A percentile compares a stretch with the other conserved stretches of the same genome.
phyloP scores from a whole-genome alignment of 2,888 invertebrate genomes.

The Rotaria macrura region DNA sequence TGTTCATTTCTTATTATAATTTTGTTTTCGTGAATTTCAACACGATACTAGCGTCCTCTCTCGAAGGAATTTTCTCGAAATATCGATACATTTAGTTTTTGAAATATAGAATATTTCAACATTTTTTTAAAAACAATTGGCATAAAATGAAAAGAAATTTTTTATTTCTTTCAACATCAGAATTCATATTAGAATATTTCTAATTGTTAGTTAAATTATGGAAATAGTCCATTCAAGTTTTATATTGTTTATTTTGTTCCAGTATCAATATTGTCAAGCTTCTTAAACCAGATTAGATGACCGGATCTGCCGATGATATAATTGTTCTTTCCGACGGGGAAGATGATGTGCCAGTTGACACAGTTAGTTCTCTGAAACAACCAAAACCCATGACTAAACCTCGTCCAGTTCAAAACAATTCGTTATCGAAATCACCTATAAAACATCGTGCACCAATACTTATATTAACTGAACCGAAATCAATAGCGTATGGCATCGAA shows the following conservation, averaged over 20 bases:
- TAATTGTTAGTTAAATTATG: not conserved
- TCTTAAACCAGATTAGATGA: not conserved
- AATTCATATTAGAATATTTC: not conserved
- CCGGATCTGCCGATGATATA: not conserved
- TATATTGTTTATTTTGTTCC: not conserved
- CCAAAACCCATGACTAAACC: not conserved
- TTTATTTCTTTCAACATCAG: not conserved
- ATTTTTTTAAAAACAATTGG: not conserved
- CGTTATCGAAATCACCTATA: not conserved
- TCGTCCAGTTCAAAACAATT: not conserved
- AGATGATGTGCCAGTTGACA: not conserved
- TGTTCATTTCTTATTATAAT: too few relatives aligned
- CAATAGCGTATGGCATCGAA: not conserved
- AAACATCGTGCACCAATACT: not conserved
- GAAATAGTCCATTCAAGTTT: not conserved
- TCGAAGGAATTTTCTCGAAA: not conserved
- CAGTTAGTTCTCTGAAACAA: not conserved
- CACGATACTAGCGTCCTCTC: not conserved
- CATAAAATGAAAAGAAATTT: not conserved
- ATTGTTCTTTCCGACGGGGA: not conserved
- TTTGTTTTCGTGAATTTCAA: too few relatives aligned
- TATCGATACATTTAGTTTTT: not conserved
- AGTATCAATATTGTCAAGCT: not conserved
- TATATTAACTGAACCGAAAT: constrained; percentile 4
- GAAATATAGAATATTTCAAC: not conserved